Base-by-base conservation (phyloP, 2,888 invertebrate species). In the Phaedon cochleariae region DNA sequence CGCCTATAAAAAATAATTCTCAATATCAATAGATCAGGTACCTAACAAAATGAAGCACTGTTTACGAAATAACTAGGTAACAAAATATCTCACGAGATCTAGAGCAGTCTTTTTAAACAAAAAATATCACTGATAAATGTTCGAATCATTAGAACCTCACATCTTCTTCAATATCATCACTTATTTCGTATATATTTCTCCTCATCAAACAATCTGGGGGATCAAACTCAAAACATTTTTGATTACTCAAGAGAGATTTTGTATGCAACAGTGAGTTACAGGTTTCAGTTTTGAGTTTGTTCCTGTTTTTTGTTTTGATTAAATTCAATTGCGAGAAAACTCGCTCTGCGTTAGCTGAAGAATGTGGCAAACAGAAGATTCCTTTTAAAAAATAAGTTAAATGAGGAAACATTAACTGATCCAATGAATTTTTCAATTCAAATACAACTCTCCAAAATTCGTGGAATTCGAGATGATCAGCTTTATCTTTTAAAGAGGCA, bases 341-440 rank as follows among this genome's bases (percentile, higher is more conserved):
- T 45, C 57, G 12, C 41, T 57, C 57, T 5, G 57, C 57, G 17
- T 2, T 21, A 45, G 57, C 45, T 7, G 57, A 57, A 37, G 57
- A 57, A 57, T 57, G 57, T 12, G 57, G 57, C 15, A 57, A 15
- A 57, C n/a, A 57, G 9, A 41, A 15, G 6, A 57, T 18, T 7
- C 57, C 57, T 21, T n/a, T 20, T 12, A 37, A 5, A 10, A 57
- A 15, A 20, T 31, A n/a, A 15, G 12, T 26, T 21, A 57, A 20
- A 12, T n/a, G 12, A 10, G 57, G 45, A 21, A 57, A 57, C 21
- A 57, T 20, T 20, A 21, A 45, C 20, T 20, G 18, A 57, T 45
- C 22, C 6, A 41, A 7, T 10, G n/a, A 12, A 57, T 18, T 20
- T 37, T 57, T 57, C 21, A 41, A 10, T 22, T 18, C 5, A 15